These are phyloP conservation scores for Lithophane socia DNA, from an alignment of 2,888 invertebrate genomes.

Conservation along the genomic window DNA sequence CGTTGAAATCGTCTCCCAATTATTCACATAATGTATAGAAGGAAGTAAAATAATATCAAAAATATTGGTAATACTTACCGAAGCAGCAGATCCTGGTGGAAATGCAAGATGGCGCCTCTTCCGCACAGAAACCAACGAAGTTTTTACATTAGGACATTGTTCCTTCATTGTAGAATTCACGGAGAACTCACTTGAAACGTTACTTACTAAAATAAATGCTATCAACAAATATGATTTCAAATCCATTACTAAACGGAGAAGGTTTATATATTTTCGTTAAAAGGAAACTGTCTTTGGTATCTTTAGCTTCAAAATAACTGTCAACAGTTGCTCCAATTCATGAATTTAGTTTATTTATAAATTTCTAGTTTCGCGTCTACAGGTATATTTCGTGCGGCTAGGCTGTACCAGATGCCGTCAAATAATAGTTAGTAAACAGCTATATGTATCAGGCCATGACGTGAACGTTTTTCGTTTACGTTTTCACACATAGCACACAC, in stretches of 20 bases:
- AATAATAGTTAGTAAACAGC: constrained; percentile 42
- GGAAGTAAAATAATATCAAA: background rate
- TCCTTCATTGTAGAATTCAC: constrained; percentile 40
- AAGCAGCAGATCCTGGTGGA: constrained; percentile 69
- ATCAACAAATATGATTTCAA: constrained; percentile 17
- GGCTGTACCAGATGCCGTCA: constrained; percentile 16
- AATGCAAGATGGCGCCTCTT: constrained; percentile 75
- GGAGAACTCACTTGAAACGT: constrained; percentile 30
- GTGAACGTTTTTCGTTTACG: constrained; percentile 27
- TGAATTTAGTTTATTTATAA: background rate
- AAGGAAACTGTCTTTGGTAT: background rate
- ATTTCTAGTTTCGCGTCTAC: background rate
- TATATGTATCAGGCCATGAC: constrained; percentile 47
- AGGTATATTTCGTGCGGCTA: constrained; percentile 26
- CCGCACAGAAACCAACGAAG: constrained; percentile 66
- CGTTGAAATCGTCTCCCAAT: background rate
- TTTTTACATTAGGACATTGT: constrained; percentile 72
- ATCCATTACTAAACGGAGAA: constrained; percentile 13
- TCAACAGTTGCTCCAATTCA: background rate
- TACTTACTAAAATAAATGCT: constrained; percentile 34
- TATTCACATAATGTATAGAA: no score
- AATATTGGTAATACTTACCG: constrained; percentile 65
- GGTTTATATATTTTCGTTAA: background rate
- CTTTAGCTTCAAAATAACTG: background rate
- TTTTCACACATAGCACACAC: constrained; percentile 39